A percentile compares a stretch with the other conserved stretches of the same genome.
Evolutionary conservation across 2,113 vertebrate species (phyloP).

Genomic region (Polypterus bichir): DNA sequence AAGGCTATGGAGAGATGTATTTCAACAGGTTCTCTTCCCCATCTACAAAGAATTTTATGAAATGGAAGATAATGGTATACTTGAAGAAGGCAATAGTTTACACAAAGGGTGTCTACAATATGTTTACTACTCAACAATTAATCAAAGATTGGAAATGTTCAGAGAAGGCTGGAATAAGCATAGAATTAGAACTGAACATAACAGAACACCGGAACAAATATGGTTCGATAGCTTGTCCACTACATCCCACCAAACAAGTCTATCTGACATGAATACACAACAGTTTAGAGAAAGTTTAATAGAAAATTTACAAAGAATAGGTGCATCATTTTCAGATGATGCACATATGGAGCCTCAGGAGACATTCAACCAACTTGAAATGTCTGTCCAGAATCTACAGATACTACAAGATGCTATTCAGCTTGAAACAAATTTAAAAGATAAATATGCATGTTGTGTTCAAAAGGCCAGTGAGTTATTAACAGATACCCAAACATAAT

Average conservation of each 20-base stretch:
- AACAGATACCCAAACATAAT: conserved; percentile 1
- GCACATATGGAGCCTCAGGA: neutral
- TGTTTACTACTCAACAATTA: too few species aligned
- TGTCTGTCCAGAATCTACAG: neutral
- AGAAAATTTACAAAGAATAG: conserved; percentile 2
- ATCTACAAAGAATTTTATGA: too few species aligned
- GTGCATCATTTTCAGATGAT: neutral
- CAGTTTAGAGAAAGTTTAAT: neutral
- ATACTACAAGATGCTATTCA: neutral
- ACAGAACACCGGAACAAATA: conserved; percentile 1
- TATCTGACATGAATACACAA: neutral
- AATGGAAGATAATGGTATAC: too few species aligned
- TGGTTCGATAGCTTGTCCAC: neutral
- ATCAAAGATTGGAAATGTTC: neutral
- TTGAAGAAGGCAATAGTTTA: too few species aligned
- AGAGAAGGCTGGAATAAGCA: conserved; percentile 3
- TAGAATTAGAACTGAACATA: conserved; percentile 1
- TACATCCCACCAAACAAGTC: neutral
- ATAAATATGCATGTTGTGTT: neutral
- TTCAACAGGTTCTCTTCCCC: too few species aligned
- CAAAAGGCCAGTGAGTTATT: neutral
- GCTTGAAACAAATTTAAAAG: neutral
- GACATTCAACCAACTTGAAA: neutral
- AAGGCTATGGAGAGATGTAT: too few species aligned
- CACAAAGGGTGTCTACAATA: too few species aligned